phyloP scores from a whole-genome alignment of 2,797 vertebrate genomes.

The Simalia tracyae region DNA sequence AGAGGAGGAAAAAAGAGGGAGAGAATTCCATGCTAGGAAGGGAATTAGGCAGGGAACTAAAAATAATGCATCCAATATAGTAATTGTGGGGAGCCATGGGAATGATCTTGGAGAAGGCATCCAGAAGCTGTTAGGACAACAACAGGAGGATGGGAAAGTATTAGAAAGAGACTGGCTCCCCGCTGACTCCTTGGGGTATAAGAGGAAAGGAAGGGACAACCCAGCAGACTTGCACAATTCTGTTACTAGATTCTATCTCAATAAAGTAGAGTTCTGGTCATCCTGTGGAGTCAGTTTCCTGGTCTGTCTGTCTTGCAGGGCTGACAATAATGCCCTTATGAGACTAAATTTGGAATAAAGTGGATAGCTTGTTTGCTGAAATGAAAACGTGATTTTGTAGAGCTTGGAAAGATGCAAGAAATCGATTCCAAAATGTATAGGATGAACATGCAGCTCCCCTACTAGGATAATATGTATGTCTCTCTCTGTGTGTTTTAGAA shows the following conservation, averaged over 20 bases:
- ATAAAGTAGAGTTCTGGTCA: background rate
- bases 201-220: background rate
- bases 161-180: background rate
- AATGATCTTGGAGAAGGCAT: background rate
- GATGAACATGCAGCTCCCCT: background rate
- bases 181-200: background rate
- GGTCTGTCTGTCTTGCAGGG: background rate
- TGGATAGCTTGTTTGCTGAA: background rate
- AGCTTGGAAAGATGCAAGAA: background rate
- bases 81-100: background rate
- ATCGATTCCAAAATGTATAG: background rate
- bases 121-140: background rate
- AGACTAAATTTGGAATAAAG: background rate
- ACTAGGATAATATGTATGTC: background rate
- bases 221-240: background rate
- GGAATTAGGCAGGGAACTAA: background rate
- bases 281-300: background rate
- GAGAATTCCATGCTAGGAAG: background rate
- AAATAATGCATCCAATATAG: background rate
- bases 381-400: background rate
- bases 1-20: background rate
- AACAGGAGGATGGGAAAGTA: background rate
- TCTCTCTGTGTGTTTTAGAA: background rate
- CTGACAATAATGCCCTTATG: background rate
- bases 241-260: background rate